Conservation (phyloP, 1,140 invertebrate species). For the Maconellicoccus hirsutus region DNA sequence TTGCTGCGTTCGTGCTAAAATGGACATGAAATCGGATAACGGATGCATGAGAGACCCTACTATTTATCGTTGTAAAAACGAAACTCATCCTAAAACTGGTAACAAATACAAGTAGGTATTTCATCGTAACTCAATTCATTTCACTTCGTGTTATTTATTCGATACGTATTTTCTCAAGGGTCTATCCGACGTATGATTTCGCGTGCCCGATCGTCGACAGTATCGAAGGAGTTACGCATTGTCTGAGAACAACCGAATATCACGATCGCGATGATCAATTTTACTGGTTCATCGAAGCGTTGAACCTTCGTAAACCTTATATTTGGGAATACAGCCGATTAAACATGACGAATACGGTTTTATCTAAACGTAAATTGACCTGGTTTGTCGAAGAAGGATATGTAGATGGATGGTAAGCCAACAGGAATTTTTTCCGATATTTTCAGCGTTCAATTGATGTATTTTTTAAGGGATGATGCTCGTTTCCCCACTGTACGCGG, state of each 20-base stretch:
- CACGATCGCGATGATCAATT: slow-evolving; percentile 96
- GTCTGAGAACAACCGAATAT: slow-evolving; percentile 95
- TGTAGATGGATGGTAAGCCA: slow-evolving; percentile 85
- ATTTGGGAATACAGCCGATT: slow-evolving; percentile 90
- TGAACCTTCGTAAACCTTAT: slow-evolving; percentile 76
- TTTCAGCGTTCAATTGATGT: neutral
- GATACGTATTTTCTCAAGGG: slow-evolving; percentile 45
- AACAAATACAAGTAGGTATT: slow-evolving; percentile 81
- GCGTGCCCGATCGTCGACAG: slow-evolving; percentile 98
- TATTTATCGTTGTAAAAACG: slow-evolving; percentile 96
- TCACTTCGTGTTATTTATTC: neutral
- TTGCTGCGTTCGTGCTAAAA: slow-evolving; percentile 92
- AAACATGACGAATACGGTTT: slow-evolving; percentile 94
- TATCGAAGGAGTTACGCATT: slow-evolving; percentile 94
- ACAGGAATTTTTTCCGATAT: neutral
- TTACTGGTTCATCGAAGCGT: slow-evolving; percentile 86
- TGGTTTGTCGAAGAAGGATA: slow-evolving; percentile 91
- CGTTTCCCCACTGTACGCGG: slow-evolving; percentile 97
- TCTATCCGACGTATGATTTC: slow-evolving; percentile 99
- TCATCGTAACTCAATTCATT: neutral
- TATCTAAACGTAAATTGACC: slow-evolving; percentile 93
- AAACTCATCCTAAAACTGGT: slow-evolving; percentile 84
- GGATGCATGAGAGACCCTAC: slow-evolving; percentile 98
- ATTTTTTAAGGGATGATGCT: slow-evolving; percentile 77
- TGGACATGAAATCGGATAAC: slow-evolving; percentile 92